A percentile compares a stretch with the other conserved stretches of the same genome.
These are phyloP conservation scores for Girardinichthys multiradiatus DNA, from an alignment of 2,113 vertebrate species.

Conservation along the genomic window DNA sequence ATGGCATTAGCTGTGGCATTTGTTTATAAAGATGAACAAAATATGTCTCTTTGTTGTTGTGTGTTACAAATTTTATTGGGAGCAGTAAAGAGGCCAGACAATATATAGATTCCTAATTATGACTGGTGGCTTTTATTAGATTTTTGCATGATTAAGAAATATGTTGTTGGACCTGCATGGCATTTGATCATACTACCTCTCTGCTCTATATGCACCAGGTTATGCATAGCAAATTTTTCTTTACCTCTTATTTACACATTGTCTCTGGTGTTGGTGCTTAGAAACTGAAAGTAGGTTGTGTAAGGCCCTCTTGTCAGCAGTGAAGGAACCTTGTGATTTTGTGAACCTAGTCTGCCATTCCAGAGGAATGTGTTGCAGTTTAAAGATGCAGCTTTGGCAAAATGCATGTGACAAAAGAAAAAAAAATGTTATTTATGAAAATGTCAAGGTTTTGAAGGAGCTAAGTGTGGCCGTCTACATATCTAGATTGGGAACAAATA, in stretches of 20 bases:
- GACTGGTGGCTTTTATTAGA: too few species aligned
- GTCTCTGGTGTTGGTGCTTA: conserved; percentile 1
- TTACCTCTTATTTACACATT: neutral
- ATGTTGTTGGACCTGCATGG: too few species aligned
- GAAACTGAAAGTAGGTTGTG: conserved; percentile 67
- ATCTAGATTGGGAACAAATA: conserved; percentile 27
- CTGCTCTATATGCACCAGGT: neutral
- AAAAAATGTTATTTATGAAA: conserved; percentile 12
- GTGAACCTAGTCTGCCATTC: conserved; percentile 73
- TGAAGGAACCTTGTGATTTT: conserved; percentile 71
- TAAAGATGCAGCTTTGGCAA: conserved; percentile 79
- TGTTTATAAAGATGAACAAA: too few species aligned
- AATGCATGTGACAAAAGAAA: conserved; percentile 74
- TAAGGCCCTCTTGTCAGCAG: conserved; percentile 49
- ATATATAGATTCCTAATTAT: too few species aligned
- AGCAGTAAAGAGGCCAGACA: too few species aligned
- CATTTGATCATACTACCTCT: neutral
- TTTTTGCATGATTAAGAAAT: too few species aligned
- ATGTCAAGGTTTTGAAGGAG: conserved; percentile 37
- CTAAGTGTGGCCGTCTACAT: conserved; percentile 26
- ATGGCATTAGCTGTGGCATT: too few species aligned
- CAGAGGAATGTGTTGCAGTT: conserved; percentile 84
- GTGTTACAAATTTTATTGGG: too few species aligned
- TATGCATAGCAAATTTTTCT: neutral
- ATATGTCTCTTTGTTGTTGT: too few species aligned